These are phyloP conservation scores for Falco naumanni DNA, from an alignment of 2,797 vertebrate species.

Conservation along the genomic window DNA sequence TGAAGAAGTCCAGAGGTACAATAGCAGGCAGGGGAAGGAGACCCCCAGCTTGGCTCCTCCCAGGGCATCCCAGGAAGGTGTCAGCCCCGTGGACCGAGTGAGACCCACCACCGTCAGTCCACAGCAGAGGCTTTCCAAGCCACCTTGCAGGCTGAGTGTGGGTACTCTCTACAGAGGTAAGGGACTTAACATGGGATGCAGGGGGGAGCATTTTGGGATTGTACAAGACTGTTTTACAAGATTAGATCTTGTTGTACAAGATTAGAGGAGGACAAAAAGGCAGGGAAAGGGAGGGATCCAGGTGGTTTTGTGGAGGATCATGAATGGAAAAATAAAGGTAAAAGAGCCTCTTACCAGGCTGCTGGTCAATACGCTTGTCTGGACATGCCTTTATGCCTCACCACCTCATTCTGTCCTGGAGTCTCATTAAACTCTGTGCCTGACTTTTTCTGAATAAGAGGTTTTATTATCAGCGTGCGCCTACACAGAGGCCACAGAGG, in stretches of 20 bases:
- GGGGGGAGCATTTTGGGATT: fast-evolving
- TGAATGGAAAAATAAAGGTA: background rate
- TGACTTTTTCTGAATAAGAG: background rate
- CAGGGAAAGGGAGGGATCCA: background rate
- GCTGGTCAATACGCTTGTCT: background rate
- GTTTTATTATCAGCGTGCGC: background rate
- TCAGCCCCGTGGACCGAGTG: background rate
- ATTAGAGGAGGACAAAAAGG: background rate
- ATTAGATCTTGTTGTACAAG: no score
- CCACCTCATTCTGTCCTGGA: background rate
- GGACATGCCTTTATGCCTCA: fast-evolving
- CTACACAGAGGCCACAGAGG: background rate
- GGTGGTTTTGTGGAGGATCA: background rate
- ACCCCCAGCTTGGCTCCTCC: fast-evolving
- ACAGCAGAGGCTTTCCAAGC: fast-evolving
- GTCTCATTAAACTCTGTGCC: background rate
- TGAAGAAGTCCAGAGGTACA: background rate
- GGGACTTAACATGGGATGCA: background rate
- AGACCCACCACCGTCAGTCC: background rate
- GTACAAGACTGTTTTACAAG: background rate
- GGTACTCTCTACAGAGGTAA: background rate
- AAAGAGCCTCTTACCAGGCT: background rate
- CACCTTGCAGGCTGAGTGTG: background rate
- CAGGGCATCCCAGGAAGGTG: background rate
- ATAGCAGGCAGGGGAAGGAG: no score